Percentiles rank a stretch among this genome's conserved stretches.
Evolutionary conservation across 2,113 vertebrate genomes (phyloP).

Genomic region (Otocyon megalotis): DNA sequence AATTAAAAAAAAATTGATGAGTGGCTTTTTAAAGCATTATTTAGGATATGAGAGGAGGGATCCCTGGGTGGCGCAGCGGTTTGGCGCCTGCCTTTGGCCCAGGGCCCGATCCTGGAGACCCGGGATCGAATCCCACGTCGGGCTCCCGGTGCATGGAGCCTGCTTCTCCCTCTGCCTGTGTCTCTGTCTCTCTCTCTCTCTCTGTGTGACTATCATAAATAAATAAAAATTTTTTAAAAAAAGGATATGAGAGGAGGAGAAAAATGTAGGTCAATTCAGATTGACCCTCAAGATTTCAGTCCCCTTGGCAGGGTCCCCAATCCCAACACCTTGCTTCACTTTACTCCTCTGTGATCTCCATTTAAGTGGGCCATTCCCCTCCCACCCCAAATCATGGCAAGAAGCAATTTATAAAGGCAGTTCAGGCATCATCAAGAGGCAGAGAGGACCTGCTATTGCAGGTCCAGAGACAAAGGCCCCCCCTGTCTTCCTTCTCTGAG

Average conservation of each 20-base stretch:
- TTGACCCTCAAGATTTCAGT: accelerated
- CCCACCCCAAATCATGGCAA: not conserved
- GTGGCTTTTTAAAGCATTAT: not conserved
- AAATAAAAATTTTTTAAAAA: too few relatives aligned
- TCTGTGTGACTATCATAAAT: too few relatives aligned
- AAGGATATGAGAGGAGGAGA: not conserved
- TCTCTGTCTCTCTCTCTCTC: too few relatives aligned
- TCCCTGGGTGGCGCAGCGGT: too few relatives aligned
- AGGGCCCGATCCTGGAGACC: too few relatives aligned
- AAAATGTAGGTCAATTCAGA: not conserved
- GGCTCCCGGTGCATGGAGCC: too few relatives aligned
- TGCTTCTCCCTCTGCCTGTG: too few relatives aligned
- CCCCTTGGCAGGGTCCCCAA: too few relatives aligned
- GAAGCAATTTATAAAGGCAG: not conserved
- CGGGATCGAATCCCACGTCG: too few relatives aligned
- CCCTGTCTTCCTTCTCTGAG: not conserved
- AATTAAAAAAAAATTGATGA: not conserved
- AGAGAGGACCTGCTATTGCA: not conserved
- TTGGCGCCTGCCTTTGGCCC: too few relatives aligned
- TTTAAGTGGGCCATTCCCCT: accelerated
- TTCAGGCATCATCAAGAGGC: not conserved
- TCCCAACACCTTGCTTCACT: not conserved
- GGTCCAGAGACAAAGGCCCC: not conserved
- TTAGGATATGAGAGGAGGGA: not conserved
- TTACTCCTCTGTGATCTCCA: not conserved